Percentiles rank a stretch among this genome's conserved stretches.
Conservation (phyloP, 2,797 vertebrate species). For the Eospalax fontanierii region DNA sequence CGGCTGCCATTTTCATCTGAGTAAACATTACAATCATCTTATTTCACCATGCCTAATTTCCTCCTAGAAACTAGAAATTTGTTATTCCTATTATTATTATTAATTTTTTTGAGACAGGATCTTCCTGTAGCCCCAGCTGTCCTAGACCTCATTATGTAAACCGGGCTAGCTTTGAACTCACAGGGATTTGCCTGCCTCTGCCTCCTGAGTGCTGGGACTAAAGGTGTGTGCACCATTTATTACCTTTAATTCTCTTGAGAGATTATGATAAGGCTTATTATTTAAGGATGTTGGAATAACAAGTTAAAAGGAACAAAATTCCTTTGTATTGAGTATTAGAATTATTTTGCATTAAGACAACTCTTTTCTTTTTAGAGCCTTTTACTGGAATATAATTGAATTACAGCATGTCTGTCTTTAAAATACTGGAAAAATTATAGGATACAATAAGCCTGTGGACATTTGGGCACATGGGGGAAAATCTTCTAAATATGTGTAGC, state of each 20-base stretch:
- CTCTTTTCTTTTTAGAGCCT: conserved; percentile 6
- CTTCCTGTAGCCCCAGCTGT: too few relatives aligned
- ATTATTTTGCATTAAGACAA: not conserved
- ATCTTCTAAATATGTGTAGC: conserved; percentile 4
- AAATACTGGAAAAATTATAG: not conserved
- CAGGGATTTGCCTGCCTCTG: too few relatives aligned
- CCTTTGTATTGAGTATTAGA: conserved; percentile 10
- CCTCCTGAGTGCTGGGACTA: too few relatives aligned
- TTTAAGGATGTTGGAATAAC: not conserved
- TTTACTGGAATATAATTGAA: not conserved
- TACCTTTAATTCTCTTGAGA: not conserved
- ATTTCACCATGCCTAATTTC: not conserved
- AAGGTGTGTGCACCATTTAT: too few relatives aligned
- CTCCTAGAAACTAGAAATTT: not conserved
- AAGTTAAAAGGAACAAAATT: not conserved
- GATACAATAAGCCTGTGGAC: not conserved
- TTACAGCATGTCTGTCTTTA: not conserved
- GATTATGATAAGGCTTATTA: not conserved
- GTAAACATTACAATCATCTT: not conserved
- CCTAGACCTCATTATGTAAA: too few relatives aligned
- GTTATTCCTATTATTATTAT: too few relatives aligned
- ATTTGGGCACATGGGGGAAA: not conserved
- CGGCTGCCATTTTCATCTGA: not conserved
- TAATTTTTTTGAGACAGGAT: too few relatives aligned
- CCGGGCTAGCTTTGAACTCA: too few relatives aligned